Conservation (phyloP, 2,888 invertebrate genomes). For the Lobophora halterata region DNA sequence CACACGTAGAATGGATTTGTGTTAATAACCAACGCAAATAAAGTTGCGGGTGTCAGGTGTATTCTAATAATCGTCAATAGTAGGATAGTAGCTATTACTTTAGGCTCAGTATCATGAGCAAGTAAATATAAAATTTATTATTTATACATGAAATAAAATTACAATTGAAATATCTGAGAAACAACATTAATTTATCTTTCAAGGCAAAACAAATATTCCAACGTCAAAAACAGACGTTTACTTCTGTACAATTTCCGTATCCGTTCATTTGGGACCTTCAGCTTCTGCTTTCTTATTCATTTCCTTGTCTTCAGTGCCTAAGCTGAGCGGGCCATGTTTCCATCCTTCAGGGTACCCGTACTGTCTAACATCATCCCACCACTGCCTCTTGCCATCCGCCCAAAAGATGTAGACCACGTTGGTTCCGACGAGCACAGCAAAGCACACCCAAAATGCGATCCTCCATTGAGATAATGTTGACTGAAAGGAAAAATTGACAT, state of each 20-base stretch:
- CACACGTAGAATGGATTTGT: too few relatives aligned
- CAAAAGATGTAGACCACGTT: constrained; percentile 84
- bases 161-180: too few relatives aligned
- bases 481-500: constrained; percentile 53
- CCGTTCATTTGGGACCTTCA: constrained; percentile 27
- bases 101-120: too few relatives aligned
- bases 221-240: too few relatives aligned
- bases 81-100: too few relatives aligned
- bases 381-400: constrained; percentile 86
- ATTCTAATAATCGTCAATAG: too few relatives aligned
- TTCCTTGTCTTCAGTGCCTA: constrained; percentile 56
- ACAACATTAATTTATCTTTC: too few relatives aligned
- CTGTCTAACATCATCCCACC: constrained; percentile 85
- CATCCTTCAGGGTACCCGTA: constrained; percentile 68
- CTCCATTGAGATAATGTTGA: constrained; percentile 84
- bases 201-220: not conserved
- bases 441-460: constrained; percentile 87
- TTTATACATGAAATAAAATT: too few relatives aligned
- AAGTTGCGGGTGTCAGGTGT: too few relatives aligned
- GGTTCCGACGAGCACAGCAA: constrained; percentile 82
- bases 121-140: too few relatives aligned
- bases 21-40: too few relatives aligned
- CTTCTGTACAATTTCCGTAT: not conserved
- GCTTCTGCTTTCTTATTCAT: constrained; percentile 62
- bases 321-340: constrained; percentile 64